Percentiles rank a stretch among this genome's conserved stretches.
Evolutionary conservation across 2,113 vertebrate genomes (phyloP).

Genomic region (Lichenostomus cassidix): DNA sequence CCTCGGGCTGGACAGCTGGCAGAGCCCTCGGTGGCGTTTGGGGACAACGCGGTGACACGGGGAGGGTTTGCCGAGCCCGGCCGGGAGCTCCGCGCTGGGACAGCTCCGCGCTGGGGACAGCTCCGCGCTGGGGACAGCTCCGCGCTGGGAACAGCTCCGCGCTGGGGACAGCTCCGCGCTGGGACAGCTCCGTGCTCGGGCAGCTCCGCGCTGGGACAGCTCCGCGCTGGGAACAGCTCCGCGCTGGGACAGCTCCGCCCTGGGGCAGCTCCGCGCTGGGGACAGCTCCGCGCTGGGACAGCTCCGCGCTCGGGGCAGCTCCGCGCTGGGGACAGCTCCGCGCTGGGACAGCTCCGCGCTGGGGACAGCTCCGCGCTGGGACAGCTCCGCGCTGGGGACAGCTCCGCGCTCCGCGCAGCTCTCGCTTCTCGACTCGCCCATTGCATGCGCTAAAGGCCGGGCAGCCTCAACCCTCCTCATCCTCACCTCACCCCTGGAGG

Average conservation of each 20-base stretch:
- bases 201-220: too few species aligned
- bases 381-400: rapidly evolving
- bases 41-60: neutral
- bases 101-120: too few species aligned
- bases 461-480: neutral
- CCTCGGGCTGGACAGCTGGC: neutral
- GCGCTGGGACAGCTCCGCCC: too few species aligned
- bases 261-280: neutral
- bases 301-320: too few species aligned
- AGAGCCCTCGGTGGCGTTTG: rapidly evolving
- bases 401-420: neutral
- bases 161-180: neutral
- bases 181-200: too few species aligned
- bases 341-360: too few species aligned
- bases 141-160: too few species aligned
- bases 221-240: too few species aligned
- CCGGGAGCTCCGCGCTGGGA: neutral
- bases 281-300: too few species aligned
- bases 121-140: too few species aligned
- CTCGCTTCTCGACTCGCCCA: neutral
- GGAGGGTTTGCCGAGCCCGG: neutral
- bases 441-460: constrained; percentile 32
- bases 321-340: too few species aligned
- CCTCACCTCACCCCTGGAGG: neutral
- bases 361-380: too few species aligned